A percentile compares a stretch with the other conserved stretches of the same genome.
Evolutionary conservation across 2,113 vertebrate species (phyloP).

Genomic region (Natator depressus): DNA sequence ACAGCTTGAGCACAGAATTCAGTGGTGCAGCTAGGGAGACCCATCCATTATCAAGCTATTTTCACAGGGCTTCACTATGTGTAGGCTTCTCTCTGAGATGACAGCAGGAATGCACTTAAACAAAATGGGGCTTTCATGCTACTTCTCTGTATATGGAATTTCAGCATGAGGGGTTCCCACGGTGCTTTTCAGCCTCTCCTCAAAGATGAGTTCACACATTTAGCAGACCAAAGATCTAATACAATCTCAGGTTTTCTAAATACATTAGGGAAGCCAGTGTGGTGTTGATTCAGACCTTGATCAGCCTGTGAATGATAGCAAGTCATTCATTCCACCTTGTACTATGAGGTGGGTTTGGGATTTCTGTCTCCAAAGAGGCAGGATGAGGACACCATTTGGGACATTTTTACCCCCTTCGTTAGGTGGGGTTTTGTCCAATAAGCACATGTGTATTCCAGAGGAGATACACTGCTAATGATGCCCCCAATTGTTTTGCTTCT

Average conservation of each 20-base stretch:
- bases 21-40: background rate
- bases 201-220: background rate
- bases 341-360: background rate
- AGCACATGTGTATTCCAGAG: background rate
- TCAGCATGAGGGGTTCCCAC: background rate
- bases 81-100: fast-evolving
- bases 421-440: fast-evolving
- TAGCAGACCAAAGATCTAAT: background rate
- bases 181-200: background rate
- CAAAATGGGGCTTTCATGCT: background rate
- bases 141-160: fast-evolving
- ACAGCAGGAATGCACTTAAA: background rate
- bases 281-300: background rate
- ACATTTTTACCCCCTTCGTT: background rate
- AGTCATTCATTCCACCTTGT: background rate
- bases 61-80: background rate
- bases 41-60: background rate
- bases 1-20: fast-evolving
- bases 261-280: background rate
- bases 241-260: background rate
- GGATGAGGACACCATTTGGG: background rate
- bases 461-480: background rate
- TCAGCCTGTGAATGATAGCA: background rate
- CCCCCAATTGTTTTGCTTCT: background rate
- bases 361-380: background rate